Percentiles rank a stretch among this genome's conserved stretches.
Conservation (phyloP, 2,113 vertebrate genomes). For the Irena cyanogastra region DNA sequence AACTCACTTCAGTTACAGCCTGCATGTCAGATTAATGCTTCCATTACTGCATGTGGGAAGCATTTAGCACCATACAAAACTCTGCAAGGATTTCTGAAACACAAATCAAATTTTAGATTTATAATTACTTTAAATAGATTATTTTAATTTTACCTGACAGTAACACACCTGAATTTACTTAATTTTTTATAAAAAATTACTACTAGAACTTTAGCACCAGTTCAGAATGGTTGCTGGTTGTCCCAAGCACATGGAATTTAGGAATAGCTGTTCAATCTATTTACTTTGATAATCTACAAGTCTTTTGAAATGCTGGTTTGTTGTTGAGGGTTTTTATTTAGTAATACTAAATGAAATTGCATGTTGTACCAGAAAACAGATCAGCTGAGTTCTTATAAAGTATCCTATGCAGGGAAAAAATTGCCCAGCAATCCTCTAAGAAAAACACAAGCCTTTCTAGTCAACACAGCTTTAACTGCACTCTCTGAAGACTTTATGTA, state of each 20-base stretch:
- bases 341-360: background rate
- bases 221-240: background rate
- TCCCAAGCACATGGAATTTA: background rate
- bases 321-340: background rate
- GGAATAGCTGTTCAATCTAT: background rate
- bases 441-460: background rate
- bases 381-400: background rate
- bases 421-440: background rate
- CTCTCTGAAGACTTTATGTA: background rate
- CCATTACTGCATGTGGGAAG: conserved; percentile 6
- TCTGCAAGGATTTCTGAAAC: background rate
- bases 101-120: background rate
- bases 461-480: background rate
- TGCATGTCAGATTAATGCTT: background rate
- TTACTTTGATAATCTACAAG: background rate
- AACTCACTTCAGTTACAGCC: background rate
- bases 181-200: background rate
- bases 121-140: background rate
- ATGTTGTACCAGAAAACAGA: background rate
- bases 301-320: background rate
- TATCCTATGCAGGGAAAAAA: background rate
- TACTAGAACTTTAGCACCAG: background rate
- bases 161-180: conserved; percentile 3
- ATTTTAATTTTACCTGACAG: background rate
- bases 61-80: background rate